Evolutionary conservation across 2,113 vertebrate species (phyloP).

Genomic region (Argyrosomus japonicus): DNA sequence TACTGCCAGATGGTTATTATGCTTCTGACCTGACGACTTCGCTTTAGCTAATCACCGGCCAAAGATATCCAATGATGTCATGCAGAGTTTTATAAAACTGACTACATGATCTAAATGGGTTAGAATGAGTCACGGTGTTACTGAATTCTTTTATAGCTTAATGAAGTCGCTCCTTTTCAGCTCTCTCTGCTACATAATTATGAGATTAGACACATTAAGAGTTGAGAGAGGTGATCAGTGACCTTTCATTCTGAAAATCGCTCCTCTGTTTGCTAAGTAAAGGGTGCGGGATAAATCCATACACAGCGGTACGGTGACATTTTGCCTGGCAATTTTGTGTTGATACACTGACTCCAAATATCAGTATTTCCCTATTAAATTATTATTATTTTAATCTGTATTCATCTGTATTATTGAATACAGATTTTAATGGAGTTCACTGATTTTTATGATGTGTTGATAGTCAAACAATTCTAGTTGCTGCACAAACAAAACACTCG

Average conservation of each 20-base stretch:
- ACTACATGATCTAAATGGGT: slow-evolving; percentile 26
- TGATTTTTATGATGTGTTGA: slow-evolving; percentile 11
- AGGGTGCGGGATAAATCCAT: slow-evolving; percentile 27
- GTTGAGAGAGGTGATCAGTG: slow-evolving; percentile 40
- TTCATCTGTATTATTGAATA: neutral
- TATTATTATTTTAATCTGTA: slow-evolving; percentile 24
- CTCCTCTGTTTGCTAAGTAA: slow-evolving; percentile 37
- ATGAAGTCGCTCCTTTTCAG: slow-evolving; percentile 9
- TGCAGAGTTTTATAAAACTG: slow-evolving; percentile 14
- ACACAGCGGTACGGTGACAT: slow-evolving; percentile 17
- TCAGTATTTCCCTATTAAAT: slow-evolving; percentile 43
- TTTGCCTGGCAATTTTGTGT: slow-evolving; percentile 21
- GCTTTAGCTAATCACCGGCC: neutral
- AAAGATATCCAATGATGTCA: slow-evolving; percentile 34
- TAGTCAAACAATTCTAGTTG: neutral
- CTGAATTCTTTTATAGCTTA: slow-evolving; percentile 34
- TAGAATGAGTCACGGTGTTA: slow-evolving; percentile 15
- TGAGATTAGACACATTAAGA: slow-evolving; percentile 41
- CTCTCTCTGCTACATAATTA: slow-evolving; percentile 16
- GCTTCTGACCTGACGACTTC: slow-evolving; percentile 4
- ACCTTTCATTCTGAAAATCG: slow-evolving; percentile 41
- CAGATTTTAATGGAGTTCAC: neutral
- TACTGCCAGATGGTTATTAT: neutral
- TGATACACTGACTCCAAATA: slow-evolving; percentile 17
- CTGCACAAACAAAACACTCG: neutral